Base-by-base conservation (phyloP, 1,140 invertebrate genomes). In the Danaus melanippus region DNA sequence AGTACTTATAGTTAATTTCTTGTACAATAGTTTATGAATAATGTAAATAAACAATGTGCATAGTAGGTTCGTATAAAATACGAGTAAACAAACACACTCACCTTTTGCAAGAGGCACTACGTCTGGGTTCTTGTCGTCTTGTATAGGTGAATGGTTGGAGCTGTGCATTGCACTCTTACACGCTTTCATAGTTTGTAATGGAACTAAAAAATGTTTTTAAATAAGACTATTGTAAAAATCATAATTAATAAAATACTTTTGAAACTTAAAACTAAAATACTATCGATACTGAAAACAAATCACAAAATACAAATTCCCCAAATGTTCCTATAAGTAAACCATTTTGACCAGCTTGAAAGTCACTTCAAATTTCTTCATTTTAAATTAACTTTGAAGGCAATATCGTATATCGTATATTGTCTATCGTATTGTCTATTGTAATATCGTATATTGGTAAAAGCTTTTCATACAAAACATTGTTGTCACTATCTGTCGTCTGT, bases 61-160 rank as follows among this genome's bases (percentile, higher is more conserved):
- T 52, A 44, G 44, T 52, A n/a, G 49, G 42, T 45, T 47, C 56
- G 32, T 42, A 40, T 21, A 41, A 40, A 51, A 58, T 58, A 53
- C 52, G 64, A 56, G 63, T 59, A 64, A 43, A 45, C 49, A 15
- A 48, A 79, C 80, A 93, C 93, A 92, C 92, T 93, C 93, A n/a
- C n/a, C n/a, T n/a, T n/a, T n/a, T n/a, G n/a, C n/a, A n/a, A n/a
- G n/a, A n/a, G n/a, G n/a, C n/a, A n/a, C n/a, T n/a, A n/a, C n/a
- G n/a, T n/a, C n/a, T n/a, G n/a, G n/a, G n/a, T n/a, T n/a, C n/a
- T n/a, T n/a, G n/a, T n/a, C n/a, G n/a, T n/a, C n/a, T n/a, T n/a
- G n/a, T n/a, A n/a, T n/a, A n/a, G n/a, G n/a, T n/a, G n/a, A n/a
- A n/a, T n/a, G n/a, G n/a, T n/a, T n/a, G n/a, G n/a, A n/a, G n/a